Evolutionary conservation across 1,140 invertebrate genomes (phyloP).

Genomic region (Triops cancriformis): DNA sequence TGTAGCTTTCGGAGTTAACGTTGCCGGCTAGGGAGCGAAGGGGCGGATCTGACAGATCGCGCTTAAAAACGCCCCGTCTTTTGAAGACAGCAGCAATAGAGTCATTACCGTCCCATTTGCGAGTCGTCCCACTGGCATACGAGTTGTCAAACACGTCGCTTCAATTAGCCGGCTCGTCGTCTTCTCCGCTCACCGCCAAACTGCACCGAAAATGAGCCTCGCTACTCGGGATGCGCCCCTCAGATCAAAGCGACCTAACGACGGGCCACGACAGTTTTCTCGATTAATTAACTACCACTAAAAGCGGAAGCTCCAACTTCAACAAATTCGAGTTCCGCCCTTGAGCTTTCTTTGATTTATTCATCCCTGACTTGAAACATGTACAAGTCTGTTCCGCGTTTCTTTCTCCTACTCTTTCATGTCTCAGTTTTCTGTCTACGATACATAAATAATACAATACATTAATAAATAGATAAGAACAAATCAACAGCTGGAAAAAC

Average conservation of each 20-base stretch:
- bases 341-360: too few species aligned
- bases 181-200: not conserved
- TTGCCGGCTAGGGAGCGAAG: too few species aligned
- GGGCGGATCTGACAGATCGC: not conserved
- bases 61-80: not conserved
- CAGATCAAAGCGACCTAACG: not conserved
- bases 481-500: too few species aligned
- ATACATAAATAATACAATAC: too few species aligned
- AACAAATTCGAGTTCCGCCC: too few species aligned
- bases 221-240: not conserved
- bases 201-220: not conserved
- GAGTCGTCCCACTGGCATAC: not conserved
- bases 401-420: too few species aligned
- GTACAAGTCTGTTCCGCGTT: too few species aligned
- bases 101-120: not conserved
- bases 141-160: not conserved
- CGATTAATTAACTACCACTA: not conserved
- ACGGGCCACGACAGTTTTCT: not conserved
- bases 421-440: too few species aligned
- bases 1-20: not conserved
- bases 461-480: too few species aligned
- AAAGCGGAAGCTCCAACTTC: too few species aligned
- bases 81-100: not conserved
- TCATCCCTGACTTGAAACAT: too few species aligned
- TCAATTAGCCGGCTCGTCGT: conserved; percentile 2